Percentiles rank a stretch among this genome's conserved stretches.
These are phyloP conservation scores for Odobenus rosmarus DNA, from an alignment of 2,113 vertebrate genomes.

Conservation along the genomic window DNA sequence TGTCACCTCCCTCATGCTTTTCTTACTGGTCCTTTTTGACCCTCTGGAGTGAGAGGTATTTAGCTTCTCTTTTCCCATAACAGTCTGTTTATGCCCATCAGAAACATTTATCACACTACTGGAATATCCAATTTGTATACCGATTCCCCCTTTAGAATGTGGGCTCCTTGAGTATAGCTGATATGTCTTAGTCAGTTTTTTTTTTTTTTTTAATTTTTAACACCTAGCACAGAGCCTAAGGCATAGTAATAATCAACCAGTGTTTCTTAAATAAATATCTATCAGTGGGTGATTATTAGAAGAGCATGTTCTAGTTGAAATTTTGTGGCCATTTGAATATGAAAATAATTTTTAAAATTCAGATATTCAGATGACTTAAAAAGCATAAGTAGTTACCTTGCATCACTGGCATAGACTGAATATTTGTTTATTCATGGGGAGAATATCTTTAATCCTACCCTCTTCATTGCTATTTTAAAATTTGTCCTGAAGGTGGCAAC, in stretches of 20 bases:
- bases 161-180: background rate
- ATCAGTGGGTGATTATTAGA: too few relatives aligned
- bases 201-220: background rate
- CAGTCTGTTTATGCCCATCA: background rate
- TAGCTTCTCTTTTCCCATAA: background rate
- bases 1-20: background rate
- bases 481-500: constrained; percentile 87
- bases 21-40: background rate
- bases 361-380: background rate
- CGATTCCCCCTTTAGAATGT: background rate
- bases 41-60: too few relatives aligned
- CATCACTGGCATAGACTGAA: background rate
- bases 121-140: background rate
- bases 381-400: background rate
- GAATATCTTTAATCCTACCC: background rate
- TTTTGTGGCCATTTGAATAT: background rate
- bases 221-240: background rate
- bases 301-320: background rate
- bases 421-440: constrained; percentile 22
- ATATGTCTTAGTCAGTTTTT: background rate
- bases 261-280: background rate
- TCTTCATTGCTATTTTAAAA: constrained; percentile 43
- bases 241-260: background rate
- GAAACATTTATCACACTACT: background rate
- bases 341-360: background rate